Percentiles rank a stretch among this genome's conserved stretches.
Conservation (phyloP, 2,113 vertebrate genomes). For the Nannobrachium achirus region DNA sequence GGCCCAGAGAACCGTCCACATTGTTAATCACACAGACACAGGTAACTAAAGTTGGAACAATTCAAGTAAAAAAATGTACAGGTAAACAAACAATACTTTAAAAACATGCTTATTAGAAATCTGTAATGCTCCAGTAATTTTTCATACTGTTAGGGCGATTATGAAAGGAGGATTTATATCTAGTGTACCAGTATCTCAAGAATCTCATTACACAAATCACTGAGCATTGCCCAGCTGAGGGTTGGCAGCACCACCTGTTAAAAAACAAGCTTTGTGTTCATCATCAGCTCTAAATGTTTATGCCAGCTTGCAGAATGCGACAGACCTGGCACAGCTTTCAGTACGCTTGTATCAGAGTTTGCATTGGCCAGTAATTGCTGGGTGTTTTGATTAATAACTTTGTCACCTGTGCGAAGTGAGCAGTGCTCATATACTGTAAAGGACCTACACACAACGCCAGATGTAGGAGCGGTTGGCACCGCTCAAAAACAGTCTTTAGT, state of each 20-base stretch:
- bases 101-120: background rate
- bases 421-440: too few species aligned
- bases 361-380: constrained; percentile 42
- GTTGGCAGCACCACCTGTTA: constrained; percentile 35
- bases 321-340: constrained; percentile 16
- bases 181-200: constrained; percentile 26
- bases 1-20: constrained; percentile 73
- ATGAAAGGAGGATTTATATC: constrained; percentile 1
- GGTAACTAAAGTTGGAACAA: constrained; percentile 56
- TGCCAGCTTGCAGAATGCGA: constrained; percentile 12
- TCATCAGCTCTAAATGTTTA: constrained; percentile 35
- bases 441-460: too few species aligned
- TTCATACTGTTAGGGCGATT: background rate
- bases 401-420: too few species aligned
- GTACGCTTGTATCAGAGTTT: constrained; percentile 37
- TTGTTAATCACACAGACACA: constrained; percentile 70
- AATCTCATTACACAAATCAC: background rate
- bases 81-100: background rate
- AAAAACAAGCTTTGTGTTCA: constrained; percentile 25
- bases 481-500: background rate
- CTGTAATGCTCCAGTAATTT: background rate
- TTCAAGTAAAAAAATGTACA: background rate
- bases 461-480: too few species aligned
- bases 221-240: constrained; percentile 13
- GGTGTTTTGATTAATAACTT: constrained; percentile 44